phyloP scores from a whole-genome alignment of 2,113 vertebrate genomes.

The Morone saxatilis region DNA sequence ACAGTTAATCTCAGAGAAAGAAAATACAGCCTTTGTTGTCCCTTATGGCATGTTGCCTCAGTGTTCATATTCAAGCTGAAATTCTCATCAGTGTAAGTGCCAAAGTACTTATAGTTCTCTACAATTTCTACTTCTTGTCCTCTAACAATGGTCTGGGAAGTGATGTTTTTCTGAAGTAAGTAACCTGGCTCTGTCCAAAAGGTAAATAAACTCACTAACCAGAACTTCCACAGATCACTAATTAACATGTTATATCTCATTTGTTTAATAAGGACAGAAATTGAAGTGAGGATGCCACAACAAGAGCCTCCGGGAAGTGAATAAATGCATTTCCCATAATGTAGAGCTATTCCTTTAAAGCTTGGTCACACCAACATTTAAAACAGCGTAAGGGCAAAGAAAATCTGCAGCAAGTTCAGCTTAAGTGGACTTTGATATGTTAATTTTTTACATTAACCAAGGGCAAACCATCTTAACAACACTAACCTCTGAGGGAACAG shows the following conservation, averaged over 20 bases:
- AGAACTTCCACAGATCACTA: too few relatives aligned
- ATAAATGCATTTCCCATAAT: not conserved
- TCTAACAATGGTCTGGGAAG: not conserved
- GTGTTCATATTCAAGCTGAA: not conserved
- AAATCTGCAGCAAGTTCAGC: not conserved
- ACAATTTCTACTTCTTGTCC: not conserved
- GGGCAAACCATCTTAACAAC: not conserved
- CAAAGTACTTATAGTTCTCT: not conserved
- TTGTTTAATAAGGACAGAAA: too few relatives aligned
- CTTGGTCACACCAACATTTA: not conserved
- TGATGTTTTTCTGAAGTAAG: too few relatives aligned
- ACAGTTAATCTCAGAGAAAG: too few relatives aligned
- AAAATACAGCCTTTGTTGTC: too few relatives aligned
- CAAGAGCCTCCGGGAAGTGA: not conserved
- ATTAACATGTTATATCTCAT: too few relatives aligned
- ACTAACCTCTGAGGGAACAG: not conserved
- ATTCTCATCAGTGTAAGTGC: not conserved
- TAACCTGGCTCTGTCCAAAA: too few relatives aligned
- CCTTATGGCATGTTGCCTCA: not conserved
- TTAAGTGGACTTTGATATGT: not conserved
- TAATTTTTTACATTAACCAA: not conserved
- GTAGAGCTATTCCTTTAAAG: not conserved
- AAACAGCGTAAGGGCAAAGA: not conserved
- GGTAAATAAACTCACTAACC: too few relatives aligned
- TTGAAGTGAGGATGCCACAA: not conserved